Conservation (phyloP, 2,797 vertebrate species). For the Gallinago nigripennis region DNA sequence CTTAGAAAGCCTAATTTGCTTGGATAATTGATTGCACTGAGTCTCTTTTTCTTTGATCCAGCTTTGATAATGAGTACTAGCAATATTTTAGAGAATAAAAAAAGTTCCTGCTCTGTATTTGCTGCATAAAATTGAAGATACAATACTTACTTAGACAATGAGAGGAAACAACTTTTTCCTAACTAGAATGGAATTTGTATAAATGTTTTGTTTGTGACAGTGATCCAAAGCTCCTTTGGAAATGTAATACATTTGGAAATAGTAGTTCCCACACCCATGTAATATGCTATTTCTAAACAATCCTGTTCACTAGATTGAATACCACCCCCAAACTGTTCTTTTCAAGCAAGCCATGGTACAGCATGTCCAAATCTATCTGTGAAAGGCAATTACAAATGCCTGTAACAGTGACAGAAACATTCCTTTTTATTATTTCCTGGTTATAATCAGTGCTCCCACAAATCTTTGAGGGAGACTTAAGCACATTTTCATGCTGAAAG, state of each 20-base stretch:
- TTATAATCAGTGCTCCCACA: neutral
- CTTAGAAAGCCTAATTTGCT: neutral
- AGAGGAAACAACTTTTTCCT: conserved; percentile 31
- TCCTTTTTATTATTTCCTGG: conserved; percentile 23
- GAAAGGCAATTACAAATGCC: neutral
- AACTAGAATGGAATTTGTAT: conserved; percentile 58
- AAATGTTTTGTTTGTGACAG: conserved; percentile 31
- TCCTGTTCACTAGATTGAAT: neutral
- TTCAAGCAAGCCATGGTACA: neutral
- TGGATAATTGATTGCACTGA: neutral
- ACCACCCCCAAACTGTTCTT: neutral
- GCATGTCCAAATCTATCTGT: neutral
- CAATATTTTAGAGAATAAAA: neutral
- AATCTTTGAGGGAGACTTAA: conserved; percentile 22
- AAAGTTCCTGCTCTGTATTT: neutral
- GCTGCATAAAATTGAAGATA: neutral
- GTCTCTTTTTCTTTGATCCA: neutral
- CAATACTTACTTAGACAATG: conserved; percentile 18
- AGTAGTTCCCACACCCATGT: neutral
- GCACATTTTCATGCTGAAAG: conserved; percentile 20
- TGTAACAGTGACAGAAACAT: neutral
- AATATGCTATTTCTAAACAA: conserved; percentile 20
- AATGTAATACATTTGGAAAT: conserved; percentile 21
- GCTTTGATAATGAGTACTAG: neutral
- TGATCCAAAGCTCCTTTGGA: conserved; percentile 36